Evolutionary conservation across 2,113 vertebrate species (phyloP), one percentile per base, ranked within the genome.

Genomic region (Labeo catla): DNA sequence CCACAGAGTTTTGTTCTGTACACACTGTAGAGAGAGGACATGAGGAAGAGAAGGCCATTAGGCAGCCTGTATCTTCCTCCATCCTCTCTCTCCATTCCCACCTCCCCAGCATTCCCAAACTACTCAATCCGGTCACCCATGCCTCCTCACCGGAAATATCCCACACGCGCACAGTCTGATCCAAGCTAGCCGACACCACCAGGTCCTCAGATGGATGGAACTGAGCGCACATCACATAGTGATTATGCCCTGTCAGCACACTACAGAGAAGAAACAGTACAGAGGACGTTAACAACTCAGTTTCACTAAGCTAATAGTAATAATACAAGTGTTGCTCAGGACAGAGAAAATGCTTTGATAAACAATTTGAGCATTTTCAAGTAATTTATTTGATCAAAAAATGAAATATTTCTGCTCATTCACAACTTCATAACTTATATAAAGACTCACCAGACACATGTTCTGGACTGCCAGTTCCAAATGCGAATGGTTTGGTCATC

Each of bases 191-290:
- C 0, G 98, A 99, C 63, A 99, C 98, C 88, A 99, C 98, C 93
- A 99, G 93, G 93, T 99, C 98, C 89, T 99, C 98, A 0, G 96
- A 95, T 0, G 98, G 98, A 87, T 99, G 98, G 91, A 99, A 99
- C 95, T 99, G 97, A 84, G 98, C 98, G 1, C 98, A 99, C 98
- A 99, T 99, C 91, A 99, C 98, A 0, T 99, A 99, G 89, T 99
- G 98, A 91, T 99, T 99, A 91, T 99, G 98, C 12, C 98, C 98
- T 0, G 98, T 99, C 93, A 99, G 93, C 57, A 99, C 98, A 21
- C 98, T 99, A 92, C 3, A 65, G 86, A 1, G 19, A 9, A 81
- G 19, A 88, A 23, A 79, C 47, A 88, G 52, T 10, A 83, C 43
- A 82, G 43, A 81, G 11, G 21, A 57, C 19, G 45, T 79, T 39